phyloP scores from a whole-genome alignment of 2,113 vertebrate species.

The Corythornis cristatus region DNA sequence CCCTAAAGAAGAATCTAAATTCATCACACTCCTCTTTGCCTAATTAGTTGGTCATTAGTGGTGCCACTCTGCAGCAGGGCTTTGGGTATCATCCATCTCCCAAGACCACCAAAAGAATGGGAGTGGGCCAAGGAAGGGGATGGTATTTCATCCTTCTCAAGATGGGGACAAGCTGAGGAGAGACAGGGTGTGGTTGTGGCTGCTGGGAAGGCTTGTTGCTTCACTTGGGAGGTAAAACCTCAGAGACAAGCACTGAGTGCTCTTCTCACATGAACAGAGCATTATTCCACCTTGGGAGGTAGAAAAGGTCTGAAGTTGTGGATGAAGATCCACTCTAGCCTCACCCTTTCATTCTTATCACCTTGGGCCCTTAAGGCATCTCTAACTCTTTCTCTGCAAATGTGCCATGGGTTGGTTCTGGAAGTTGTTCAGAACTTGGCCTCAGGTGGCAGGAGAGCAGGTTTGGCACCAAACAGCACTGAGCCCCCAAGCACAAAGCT shows the following conservation, averaged over 20 bases:
- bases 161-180: background rate
- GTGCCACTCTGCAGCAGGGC: background rate
- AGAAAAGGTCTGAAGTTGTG: background rate
- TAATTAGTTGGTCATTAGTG: background rate
- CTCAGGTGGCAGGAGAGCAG: accelerated
- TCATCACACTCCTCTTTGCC: background rate
- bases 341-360: background rate
- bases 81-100: background rate
- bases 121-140: background rate
- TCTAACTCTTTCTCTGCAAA: background rate
- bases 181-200: accelerated
- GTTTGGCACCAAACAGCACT: accelerated
- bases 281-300: background rate
- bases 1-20: conserved; percentile 24
- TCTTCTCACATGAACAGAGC: background rate
- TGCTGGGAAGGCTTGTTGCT: background rate
- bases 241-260: background rate
- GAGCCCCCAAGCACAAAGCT: background rate
- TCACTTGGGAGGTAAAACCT: background rate
- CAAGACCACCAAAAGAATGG: background rate
- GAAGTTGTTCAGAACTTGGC: background rate
- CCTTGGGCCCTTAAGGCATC: background rate
- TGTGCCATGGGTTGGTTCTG: background rate
- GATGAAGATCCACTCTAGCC: background rate
- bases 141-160: background rate